Evolutionary conservation across 2,113 vertebrate genomes (phyloP).

Genomic region (Picathartes gymnocephalus): DNA sequence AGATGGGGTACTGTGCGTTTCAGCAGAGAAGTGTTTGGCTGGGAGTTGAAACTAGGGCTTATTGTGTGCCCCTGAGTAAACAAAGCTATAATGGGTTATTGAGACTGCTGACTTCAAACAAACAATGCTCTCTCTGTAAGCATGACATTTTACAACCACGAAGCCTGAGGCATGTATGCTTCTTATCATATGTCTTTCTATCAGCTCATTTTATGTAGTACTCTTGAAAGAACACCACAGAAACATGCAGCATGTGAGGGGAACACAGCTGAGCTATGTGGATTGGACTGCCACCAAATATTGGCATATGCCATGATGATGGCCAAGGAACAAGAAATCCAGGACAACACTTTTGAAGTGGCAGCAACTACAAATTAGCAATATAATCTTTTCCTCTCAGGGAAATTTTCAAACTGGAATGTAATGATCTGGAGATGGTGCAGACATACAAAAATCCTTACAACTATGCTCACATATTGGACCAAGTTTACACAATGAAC

Average conservation of each 20-base stretch:
- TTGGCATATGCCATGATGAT: neutral
- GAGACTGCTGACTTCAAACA: slow-evolving; percentile 19
- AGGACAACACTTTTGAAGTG: neutral
- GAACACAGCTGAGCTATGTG: neutral
- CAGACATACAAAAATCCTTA: neutral
- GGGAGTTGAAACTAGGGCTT: neutral
- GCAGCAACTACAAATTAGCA: neutral
- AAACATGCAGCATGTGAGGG: neutral
- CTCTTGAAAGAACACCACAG: neutral
- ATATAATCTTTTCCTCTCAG: neutral
- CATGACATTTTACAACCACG: slow-evolving; percentile 24
- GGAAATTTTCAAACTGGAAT: neutral
- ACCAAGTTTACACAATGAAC: neutral
- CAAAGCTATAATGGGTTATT: neutral
- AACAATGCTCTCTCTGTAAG: slow-evolving; percentile 15
- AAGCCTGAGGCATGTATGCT: neutral
- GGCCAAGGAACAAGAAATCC: neutral
- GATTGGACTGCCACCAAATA: neutral
- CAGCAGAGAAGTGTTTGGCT: neutral
- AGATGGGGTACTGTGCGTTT: neutral
- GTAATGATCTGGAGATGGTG: neutral
- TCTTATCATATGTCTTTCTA: slow-evolving; percentile 24
- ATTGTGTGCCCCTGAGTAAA: slow-evolving; percentile 27
- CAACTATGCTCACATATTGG: neutral
- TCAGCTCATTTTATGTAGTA: neutral